These are phyloP conservation scores for Syngnathoides biaculeatus DNA, from an alignment of 2,113 vertebrate species.

Conservation along the genomic window DNA sequence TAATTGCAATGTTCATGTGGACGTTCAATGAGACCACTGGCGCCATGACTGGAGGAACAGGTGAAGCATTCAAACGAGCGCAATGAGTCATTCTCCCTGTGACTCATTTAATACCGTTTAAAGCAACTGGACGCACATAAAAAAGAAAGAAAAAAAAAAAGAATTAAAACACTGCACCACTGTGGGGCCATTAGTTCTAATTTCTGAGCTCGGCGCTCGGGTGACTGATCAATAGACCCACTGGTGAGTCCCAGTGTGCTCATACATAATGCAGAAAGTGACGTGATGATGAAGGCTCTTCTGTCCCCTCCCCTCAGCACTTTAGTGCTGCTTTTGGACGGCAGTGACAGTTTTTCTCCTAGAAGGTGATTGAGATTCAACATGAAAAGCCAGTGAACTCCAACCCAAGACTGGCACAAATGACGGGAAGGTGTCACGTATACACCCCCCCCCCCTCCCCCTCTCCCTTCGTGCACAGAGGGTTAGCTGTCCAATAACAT, in stretches of 20 bases:
- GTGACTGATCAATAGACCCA: constrained; percentile 28
- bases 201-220: constrained; percentile 4
- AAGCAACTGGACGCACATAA: constrained; percentile 14
- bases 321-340: constrained; percentile 29
- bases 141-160: constrained; percentile 7
- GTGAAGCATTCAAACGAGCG: constrained; percentile 28
- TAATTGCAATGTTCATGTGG: neutral
- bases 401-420: constrained; percentile 2
- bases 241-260: constrained; percentile 3
- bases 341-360: constrained; percentile 22
- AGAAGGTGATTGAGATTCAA: neutral
- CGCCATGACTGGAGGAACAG: constrained; percentile 23
- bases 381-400: constrained; percentile 3
- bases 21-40: constrained; percentile 8
- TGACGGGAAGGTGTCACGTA: neutral
- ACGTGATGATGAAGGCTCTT: constrained; percentile 32
- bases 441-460: neutral
- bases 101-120: constrained; percentile 40
- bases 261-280: constrained; percentile 26
- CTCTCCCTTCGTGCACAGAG: no score
- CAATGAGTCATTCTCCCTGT: constrained; percentile 36
- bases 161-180: constrained; percentile 5
- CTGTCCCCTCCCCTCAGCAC: constrained; percentile 17
- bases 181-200: constrained; percentile 13
- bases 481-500: neutral